Base-by-base conservation (phyloP, 37 sponge, comb jelly and placozoan genomes). In the Mnemiopsis leidyi region DNA sequence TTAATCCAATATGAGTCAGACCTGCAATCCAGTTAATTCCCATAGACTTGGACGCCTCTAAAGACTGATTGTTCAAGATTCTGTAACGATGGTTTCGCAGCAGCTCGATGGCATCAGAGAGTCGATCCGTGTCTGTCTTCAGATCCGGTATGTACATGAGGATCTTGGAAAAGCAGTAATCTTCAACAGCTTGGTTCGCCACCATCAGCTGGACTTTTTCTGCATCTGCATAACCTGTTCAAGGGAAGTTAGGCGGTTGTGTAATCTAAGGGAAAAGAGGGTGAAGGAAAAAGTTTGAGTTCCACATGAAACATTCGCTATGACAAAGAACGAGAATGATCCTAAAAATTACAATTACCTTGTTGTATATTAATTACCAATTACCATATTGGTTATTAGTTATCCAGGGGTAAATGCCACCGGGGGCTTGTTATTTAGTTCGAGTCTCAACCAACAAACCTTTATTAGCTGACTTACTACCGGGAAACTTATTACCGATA, bases 1-100 rank as follows among this genome's bases (percentile, higher is more conserved):
- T n/a, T n/a, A n/a, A n/a, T n/a, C n/a, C n/a, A n/a, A n/a, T n/a
- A n/a, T n/a, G n/a, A n/a, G n/a, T n/a, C n/a, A n/a, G 5, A 71
- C 75, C 75, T 71, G 75, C 75, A 71, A 71, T 71, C 75, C 75
- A 71, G n/a, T 71, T 71, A 25, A 71, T 71, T 28, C 75, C 75
- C 75, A 71, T 71, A 5, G 75, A 71, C 30, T 18, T 71, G 25
- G 75, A 71, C 25, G 75, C 75, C 75, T 71, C 75, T 28, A 71
- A 71, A 71, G 30, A 29, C 75, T 71, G 75, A 71, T 71, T 71
- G 30, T 71, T 71, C 21, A 71, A 18, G 7, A 71, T 71, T 28
- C 75, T n/a, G 30, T 71, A 71, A n/a, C 75, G 75, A 28, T 71
- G 75, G 20, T 71, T 71, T 71, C 75, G 5, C 5, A 71, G 75